phyloP scores from a whole-genome alignment of 2,113 vertebrate species.

The Chionis minor region DNA sequence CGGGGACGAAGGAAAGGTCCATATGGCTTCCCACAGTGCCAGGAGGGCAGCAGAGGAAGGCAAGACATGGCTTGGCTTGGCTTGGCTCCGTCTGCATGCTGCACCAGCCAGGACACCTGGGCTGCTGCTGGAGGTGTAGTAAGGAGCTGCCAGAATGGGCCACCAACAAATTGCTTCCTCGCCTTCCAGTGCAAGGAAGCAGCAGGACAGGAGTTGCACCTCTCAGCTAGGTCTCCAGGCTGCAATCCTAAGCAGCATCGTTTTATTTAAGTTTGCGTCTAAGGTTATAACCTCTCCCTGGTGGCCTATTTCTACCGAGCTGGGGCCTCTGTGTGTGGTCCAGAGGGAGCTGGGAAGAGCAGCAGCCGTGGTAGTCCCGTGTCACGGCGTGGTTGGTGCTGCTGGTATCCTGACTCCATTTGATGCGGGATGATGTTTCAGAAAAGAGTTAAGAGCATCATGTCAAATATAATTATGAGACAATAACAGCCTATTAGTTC shows the following conservation, averaged over 20 bases:
- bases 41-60: neutral
- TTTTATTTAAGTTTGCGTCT: neutral
- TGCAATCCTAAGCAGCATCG: neutral
- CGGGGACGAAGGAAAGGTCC: neutral
- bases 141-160: neutral
- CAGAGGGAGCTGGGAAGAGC: neutral
- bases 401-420: neutral
- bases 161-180: neutral
- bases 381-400: neutral
- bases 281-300: neutral
- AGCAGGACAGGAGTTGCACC: neutral
- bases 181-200: neutral
- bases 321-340: neutral
- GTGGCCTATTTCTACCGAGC: neutral
- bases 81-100: neutral
- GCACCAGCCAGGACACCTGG: neutral
- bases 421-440: neutral
- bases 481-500: constrained; percentile 69
- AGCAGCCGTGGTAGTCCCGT: accelerated
- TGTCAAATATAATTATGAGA: constrained; percentile 67
- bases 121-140: neutral
- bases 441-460: constrained; percentile 47
- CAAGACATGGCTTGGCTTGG: neutral
- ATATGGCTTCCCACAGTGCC: accelerated
- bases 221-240: neutral